Conservation (phyloP, 2,113 vertebrate genomes). For the Tinamus guttatus region DNA sequence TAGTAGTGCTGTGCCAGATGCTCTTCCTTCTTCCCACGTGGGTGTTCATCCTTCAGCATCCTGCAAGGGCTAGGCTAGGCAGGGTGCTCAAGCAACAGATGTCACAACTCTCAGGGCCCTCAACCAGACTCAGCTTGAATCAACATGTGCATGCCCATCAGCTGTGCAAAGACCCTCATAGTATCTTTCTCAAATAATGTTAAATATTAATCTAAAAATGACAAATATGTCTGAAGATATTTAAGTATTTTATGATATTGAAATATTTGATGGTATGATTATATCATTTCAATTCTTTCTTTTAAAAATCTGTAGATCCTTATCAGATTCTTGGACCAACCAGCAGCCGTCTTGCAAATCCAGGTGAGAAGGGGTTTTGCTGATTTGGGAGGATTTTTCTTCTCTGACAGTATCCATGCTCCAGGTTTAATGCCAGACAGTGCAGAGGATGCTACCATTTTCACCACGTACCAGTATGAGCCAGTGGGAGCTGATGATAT, state of each 20-base stretch:
- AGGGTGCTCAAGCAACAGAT: not conserved
- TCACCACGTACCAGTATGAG: not conserved
- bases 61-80: not conserved
- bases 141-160: not conserved
- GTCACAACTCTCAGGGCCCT: not conserved
- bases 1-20: too few relatives aligned
- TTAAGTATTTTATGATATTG: not conserved
- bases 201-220: not conserved
- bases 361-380: conserved; percentile 84
- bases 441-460: not conserved
- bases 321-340: conserved; percentile 96
- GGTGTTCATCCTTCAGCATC: not conserved
- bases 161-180: not conserved
- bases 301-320: conserved; percentile 82
- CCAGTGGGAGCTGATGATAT: not conserved
- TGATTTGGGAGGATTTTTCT: not conserved
- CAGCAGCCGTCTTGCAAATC: conserved; percentile 96
- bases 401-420: not conserved
- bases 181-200: not conserved
- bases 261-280: not conserved
- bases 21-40: not conserved
- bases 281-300: not conserved
- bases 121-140: not conserved
- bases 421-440: not conserved
- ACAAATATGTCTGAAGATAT: not conserved